Conservation (phyloP, 1,140 invertebrate genomes). For the Pogonus chalceus region DNA sequence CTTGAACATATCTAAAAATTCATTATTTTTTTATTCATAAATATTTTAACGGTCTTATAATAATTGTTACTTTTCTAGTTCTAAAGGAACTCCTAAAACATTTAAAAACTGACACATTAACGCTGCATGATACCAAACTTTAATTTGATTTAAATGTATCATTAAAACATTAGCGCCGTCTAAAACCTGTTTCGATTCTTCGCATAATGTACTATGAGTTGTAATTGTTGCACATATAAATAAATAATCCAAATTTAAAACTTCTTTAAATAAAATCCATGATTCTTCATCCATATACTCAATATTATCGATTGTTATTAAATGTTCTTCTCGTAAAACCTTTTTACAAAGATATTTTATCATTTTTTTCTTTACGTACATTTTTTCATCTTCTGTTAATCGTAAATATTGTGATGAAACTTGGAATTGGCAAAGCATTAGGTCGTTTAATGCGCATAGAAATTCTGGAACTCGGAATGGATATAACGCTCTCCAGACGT, state of each 20-base stretch:
- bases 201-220: conserved; percentile 10
- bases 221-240: conserved; percentile 22
- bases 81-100: conserved; percentile 45
- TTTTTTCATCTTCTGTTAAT: conserved; percentile 25
- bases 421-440: conserved; percentile 44
- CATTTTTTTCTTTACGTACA: conserved; percentile 32
- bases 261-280: conserved; percentile 10
- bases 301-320: conserved; percentile 41
- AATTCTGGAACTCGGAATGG: conserved; percentile 30
- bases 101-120: conserved; percentile 51
- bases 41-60: background rate
- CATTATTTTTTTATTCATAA: background rate
- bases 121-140: conserved; percentile 46
- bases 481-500: conserved; percentile 34
- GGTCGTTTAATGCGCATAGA: conserved; percentile 40
- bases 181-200: conserved; percentile 18
- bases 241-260: conserved; percentile 23
- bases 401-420: conserved; percentile 28
- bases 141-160: conserved; percentile 28
- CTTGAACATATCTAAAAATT: conserved; percentile 42
- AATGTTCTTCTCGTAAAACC: conserved; percentile 19
- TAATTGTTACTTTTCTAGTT: conserved; percentile 46
- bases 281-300: conserved; percentile 41
- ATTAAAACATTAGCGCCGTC: conserved; percentile 24
- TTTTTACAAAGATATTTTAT: conserved; percentile 31